These are phyloP conservation scores for Tachina grossa DNA, from an alignment of 2,888 invertebrate genomes.

Conservation along the genomic window DNA sequence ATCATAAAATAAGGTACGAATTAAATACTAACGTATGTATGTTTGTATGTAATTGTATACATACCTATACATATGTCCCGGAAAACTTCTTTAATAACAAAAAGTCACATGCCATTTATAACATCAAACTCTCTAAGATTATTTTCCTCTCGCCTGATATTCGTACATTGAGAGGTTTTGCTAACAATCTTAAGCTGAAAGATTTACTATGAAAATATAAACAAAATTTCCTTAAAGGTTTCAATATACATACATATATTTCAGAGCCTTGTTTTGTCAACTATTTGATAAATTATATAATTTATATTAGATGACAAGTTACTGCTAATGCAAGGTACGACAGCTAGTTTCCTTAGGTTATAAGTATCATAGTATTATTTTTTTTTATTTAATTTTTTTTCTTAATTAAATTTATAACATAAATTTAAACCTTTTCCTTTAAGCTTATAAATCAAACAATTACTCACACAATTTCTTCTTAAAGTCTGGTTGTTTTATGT, in stretches of 20 bases:
- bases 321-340: constrained; percentile 24
- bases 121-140: background rate
- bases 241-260: background rate
- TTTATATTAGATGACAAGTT: constrained; percentile 66
- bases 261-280: constrained; percentile 35
- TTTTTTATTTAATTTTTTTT: constrained; percentile 1
- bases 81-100: constrained; percentile 31
- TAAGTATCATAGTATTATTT: background rate
- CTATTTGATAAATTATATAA: constrained; percentile 68
- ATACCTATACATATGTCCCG: background rate
- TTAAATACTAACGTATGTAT: background rate
- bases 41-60: background rate
- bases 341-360: constrained; percentile 27
- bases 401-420: constrained; percentile 63
- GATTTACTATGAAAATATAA: constrained; percentile 15
- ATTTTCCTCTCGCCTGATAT: background rate
- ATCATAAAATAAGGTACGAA: constrained; percentile 41
- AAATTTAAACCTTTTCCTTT: constrained; percentile 48
- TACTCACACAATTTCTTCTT: constrained; percentile 63
- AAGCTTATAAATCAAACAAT: constrained; percentile 65
- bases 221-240: constrained; percentile 42
- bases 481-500: constrained; percentile 10
- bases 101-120: constrained; percentile 51
- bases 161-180: background rate
- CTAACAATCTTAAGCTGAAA: constrained; percentile 12